Percentiles rank a stretch among this genome's conserved stretches.
These are phyloP conservation scores for Alitta virens DNA, from an alignment of 2,888 invertebrate species.

Conservation along the genomic window DNA sequence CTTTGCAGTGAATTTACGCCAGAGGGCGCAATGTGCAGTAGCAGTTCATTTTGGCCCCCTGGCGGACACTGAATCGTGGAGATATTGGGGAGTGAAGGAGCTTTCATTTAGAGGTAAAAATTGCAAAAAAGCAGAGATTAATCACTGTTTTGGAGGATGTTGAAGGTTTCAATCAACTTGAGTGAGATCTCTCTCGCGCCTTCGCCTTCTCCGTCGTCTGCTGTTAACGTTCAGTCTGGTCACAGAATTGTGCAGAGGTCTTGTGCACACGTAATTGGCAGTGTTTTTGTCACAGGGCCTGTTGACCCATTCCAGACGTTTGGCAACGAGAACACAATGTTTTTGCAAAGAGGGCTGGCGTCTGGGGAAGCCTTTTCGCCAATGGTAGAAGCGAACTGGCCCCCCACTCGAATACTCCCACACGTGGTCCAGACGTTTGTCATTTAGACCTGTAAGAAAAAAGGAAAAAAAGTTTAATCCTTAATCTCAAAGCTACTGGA, in stretches of 20 bases:
- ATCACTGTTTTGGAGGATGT: too few relatives aligned
- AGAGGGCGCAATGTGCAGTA: too few relatives aligned
- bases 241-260: background rate
- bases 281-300: slow-evolving; percentile 46
- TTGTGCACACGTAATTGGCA: slow-evolving; percentile 42
- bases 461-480: background rate
- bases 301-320: slow-evolving; percentile 45
- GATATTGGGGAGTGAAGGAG: too few relatives aligned
- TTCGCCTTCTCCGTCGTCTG: background rate
- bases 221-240: background rate
- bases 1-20: too few relatives aligned
- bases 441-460: slow-evolving; percentile 44
- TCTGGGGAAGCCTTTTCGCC: slow-evolving; percentile 42
- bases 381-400: slow-evolving; percentile 39
- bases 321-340: slow-evolving; percentile 50
- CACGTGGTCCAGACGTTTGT: slow-evolving; percentile 34
- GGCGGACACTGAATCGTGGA: too few relatives aligned
- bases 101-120: too few relatives aligned
- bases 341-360: slow-evolving; percentile 26
- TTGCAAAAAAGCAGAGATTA: too few relatives aligned
- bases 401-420: slow-evolving; percentile 48
- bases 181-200: background rate
- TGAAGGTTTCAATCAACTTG: too few relatives aligned
- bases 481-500: too few relatives aligned
- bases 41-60: too few relatives aligned